Conservation (phyloP, 2,797 vertebrate genomes). For the Hydrolagus colliei region DNA sequence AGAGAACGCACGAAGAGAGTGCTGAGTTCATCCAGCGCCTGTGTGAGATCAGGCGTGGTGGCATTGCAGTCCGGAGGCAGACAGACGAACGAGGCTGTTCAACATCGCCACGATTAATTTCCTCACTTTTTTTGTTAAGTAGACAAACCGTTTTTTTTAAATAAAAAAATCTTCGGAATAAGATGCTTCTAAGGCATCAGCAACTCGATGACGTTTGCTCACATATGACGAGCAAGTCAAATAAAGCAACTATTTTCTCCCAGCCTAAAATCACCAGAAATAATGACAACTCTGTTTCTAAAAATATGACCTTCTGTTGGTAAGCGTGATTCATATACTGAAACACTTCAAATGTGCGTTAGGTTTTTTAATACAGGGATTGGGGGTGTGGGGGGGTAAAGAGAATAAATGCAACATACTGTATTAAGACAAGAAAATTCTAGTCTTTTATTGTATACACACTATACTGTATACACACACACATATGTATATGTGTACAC, state of each 20-base stretch:
- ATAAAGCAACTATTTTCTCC: not conserved
- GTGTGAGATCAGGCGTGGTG: not conserved
- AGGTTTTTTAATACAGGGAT: no score
- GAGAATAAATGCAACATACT: no score
- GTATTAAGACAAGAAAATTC: no score
- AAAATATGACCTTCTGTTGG: not conserved
- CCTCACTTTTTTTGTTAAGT: not conserved
- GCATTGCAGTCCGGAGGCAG: constrained; percentile 3
- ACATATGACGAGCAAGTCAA: no score
- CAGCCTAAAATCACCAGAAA: not conserved
- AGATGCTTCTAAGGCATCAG: no score
- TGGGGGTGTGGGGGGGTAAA: no score
- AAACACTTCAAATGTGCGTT: no score
- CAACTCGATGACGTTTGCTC: not conserved
- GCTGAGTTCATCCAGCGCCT: not conserved
- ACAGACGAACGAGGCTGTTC: not conserved
- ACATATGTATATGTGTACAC: no score
- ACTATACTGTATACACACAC: not conserved
- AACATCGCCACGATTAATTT: not conserved
- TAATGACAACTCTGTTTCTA: not conserved
- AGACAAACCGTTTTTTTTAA: no score
- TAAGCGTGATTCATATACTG: not conserved
- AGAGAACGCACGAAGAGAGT: not conserved
- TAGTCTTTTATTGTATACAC: not conserved
- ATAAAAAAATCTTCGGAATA: not conserved